Percentiles rank a stretch among this genome's conserved stretches.
These are phyloP conservation scores for Callosobruchus maculatus DNA, from an alignment of 2,888 invertebrate genomes.

Conservation along the genomic window DNA sequence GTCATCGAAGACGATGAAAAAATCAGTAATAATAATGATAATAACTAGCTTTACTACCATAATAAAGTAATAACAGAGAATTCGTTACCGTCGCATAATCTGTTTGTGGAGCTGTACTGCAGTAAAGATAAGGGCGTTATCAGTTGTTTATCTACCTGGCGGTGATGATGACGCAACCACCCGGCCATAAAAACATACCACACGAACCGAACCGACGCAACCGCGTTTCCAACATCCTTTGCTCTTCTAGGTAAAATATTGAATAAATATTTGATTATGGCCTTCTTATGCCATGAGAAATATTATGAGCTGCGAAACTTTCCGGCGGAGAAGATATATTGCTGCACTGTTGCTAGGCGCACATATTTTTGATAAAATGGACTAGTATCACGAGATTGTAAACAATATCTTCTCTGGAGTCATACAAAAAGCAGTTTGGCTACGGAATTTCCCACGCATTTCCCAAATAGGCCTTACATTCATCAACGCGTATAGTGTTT, in stretches of 20 bases:
- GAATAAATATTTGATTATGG: neutral
- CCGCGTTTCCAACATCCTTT: neutral
- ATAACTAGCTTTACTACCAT: neutral
- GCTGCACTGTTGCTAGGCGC: neutral
- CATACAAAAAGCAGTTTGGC: too few relatives aligned
- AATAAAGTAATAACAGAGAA: neutral
- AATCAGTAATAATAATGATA: neutral
- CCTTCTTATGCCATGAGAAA: neutral
- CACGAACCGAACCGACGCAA: neutral
- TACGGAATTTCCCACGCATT: too few relatives aligned
- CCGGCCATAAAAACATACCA: neutral
- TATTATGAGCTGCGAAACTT: neutral
- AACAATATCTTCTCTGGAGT: too few relatives aligned
- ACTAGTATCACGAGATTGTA: too few relatives aligned
- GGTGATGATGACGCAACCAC: neutral
- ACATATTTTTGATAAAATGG: neutral
- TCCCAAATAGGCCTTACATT: too few relatives aligned
- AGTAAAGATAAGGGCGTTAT: slow-evolving; percentile 17
- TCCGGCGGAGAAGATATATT: neutral
- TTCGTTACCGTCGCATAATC: neutral
- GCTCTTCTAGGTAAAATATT: neutral
- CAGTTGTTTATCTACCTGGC: slow-evolving; percentile 3
- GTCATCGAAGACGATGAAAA: neutral
- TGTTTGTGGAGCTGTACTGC: slow-evolving; percentile 15
- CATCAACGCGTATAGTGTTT: too few relatives aligned